phyloP scores from a whole-genome alignment of 1,140 invertebrate genomes.

The Agrilus planipennis region DNA sequence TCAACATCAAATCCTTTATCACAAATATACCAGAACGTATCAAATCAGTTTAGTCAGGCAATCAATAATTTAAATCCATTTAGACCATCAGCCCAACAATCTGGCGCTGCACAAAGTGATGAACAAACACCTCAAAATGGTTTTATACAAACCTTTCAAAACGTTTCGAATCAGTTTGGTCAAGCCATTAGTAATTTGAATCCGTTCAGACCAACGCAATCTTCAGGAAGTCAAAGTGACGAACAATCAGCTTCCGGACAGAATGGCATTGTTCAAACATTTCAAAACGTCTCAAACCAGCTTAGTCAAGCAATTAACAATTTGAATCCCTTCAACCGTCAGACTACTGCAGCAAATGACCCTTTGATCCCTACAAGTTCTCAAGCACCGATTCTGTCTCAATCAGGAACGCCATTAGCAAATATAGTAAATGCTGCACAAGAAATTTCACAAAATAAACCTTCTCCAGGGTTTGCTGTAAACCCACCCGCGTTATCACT shows the following conservation, averaged over 20 bases:
- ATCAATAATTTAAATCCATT: constrained; percentile 11
- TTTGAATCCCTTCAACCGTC: constrained; percentile 10
- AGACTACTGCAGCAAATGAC: constrained; percentile 4
- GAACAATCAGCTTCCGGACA: constrained; percentile 6
- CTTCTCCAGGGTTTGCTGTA: constrained; percentile 3
- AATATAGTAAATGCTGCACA: too few species aligned
- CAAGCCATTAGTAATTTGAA: constrained; percentile 8
- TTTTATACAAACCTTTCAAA: constrained; percentile 7
- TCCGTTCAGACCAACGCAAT: constrained; percentile 1
- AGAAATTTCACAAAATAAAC: background rate
- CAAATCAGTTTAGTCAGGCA: constrained; percentile 2
- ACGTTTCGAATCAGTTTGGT: constrained; percentile 5
- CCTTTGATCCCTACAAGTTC: constrained; percentile 4
- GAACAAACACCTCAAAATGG: constrained; percentile 1
- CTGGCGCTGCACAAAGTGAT: constrained; percentile 8
- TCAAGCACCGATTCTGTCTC: constrained; percentile 1
- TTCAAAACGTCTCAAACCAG: constrained; percentile 4
- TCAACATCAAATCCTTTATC: background rate
- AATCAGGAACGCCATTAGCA: background rate
- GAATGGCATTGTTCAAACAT: constrained; percentile 3
- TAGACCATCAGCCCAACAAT: constrained; percentile 1
- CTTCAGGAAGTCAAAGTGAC: constrained; percentile 7
- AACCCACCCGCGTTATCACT: background rate
- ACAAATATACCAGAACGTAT: background rate
- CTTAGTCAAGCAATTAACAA: constrained; percentile 9